phyloP scores from a whole-genome alignment of 1,140 invertebrate genomes.

The Drosophila ironensis region DNA sequence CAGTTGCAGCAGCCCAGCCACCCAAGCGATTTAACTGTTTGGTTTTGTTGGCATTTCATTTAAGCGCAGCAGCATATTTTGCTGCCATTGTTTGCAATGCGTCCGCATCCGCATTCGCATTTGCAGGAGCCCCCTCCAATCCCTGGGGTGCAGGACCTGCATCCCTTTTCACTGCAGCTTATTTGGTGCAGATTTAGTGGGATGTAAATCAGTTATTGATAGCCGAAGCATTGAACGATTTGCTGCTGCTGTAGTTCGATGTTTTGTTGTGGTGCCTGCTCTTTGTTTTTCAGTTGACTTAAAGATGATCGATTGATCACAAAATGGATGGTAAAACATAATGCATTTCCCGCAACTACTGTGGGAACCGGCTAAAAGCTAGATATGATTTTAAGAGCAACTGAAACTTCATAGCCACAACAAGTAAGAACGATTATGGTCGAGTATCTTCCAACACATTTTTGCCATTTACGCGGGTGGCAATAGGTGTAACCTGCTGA shows the following conservation, averaged over 20 bases:
- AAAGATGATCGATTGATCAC: conserved; percentile 2
- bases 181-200: conserved; percentile 55
- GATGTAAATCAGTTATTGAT: conserved; percentile 79
- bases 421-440: too few species aligned
- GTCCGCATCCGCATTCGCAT: conserved; percentile 49
- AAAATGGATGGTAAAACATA: not conserved
- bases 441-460: too few species aligned
- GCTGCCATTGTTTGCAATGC: conserved; percentile 73
- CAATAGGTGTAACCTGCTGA: too few species aligned
- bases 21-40: conserved; percentile 60
- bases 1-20: conserved; percentile 14
- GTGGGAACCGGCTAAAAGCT: too few species aligned
- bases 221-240: conserved; percentile 70
- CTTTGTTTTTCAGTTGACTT: conserved; percentile 2
- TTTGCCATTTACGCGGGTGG: too few species aligned
- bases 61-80: conserved; percentile 77
- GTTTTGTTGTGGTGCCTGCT: not conserved
- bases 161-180: conserved; percentile 16
- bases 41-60: conserved; percentile 77
- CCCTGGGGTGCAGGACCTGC: not conserved
- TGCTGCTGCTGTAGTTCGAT: conserved; percentile 22
- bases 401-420: too few species aligned
- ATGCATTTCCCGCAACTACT: not conserved
- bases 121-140: conserved; percentile 6
- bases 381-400: too few species aligned